Percentiles rank a stretch among this genome's conserved stretches.
Conservation (phyloP, 2,113 vertebrate species). For the Antidorcas marsupialis region DNA sequence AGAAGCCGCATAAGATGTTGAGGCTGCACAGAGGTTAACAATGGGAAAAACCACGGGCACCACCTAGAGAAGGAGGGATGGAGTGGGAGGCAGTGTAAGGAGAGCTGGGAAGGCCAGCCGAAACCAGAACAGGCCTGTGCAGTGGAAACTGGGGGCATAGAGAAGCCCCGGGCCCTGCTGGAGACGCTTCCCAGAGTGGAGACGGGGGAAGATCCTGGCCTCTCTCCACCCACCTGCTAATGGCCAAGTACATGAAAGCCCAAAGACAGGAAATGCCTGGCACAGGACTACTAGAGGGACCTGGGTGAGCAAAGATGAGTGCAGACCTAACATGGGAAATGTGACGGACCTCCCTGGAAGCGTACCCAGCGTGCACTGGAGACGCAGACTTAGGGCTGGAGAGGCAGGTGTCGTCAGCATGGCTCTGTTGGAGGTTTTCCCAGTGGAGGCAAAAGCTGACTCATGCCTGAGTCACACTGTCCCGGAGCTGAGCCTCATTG, state of each 20-base stretch:
- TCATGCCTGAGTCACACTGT: not conserved
- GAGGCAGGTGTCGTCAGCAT: too few species aligned
- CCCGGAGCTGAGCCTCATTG: rapidly evolving
- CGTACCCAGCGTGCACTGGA: rapidly evolving
- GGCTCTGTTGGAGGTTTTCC: not conserved
- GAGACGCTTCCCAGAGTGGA: not conserved
- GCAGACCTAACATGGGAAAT: not conserved
- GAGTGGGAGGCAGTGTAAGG: not conserved
- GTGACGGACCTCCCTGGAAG: not conserved
- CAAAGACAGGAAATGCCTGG: not conserved
- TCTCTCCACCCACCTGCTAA: not conserved
- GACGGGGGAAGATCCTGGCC: rapidly evolving
- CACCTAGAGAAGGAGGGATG: not conserved
- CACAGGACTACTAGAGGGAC: not conserved
- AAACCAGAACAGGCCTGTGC: not conserved
- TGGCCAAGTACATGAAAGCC: not conserved
- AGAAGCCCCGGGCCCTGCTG: not conserved
- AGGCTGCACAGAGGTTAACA: not conserved
- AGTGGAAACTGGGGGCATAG: rapidly evolving
- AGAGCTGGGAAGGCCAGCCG: not conserved
- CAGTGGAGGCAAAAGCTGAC: not conserved
- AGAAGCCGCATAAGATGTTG: not conserved
- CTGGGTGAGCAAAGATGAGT: not conserved
- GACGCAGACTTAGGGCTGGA: not conserved
- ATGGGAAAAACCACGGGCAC: not conserved